Evolutionary conservation across 2,113 vertebrate species (phyloP).

Genomic region (Pluvialis apricaria): DNA sequence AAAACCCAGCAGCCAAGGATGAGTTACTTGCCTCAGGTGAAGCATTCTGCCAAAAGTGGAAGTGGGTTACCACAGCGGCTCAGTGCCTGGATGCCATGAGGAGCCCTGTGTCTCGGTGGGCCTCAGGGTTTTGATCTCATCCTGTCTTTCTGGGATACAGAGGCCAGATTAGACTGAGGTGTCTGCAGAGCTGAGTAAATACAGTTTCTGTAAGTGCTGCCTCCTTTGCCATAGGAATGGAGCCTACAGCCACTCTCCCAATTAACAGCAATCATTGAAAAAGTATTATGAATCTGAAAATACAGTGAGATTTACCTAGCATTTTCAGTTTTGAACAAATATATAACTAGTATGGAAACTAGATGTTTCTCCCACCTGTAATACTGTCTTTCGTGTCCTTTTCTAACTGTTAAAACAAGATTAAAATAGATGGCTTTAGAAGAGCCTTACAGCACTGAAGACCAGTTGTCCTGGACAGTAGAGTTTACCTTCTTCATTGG

Average conservation of each 20-base stretch:
- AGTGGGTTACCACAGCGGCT: neutral
- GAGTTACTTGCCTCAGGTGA: neutral
- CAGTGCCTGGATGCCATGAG: neutral
- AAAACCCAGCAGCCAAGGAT: neutral
- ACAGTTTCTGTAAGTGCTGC: neutral
- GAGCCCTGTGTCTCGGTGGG: neutral
- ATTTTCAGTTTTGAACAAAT: neutral
- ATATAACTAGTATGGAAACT: neutral
- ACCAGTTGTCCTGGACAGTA: neutral
- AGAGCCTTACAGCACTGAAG: neutral
- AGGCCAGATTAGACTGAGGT: neutral
- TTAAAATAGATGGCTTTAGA: neutral
- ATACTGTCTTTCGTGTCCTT: neutral
- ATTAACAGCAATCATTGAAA: neutral
- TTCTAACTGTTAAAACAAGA: neutral
- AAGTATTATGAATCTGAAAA: neutral
- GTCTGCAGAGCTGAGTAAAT: neutral
- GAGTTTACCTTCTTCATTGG: neutral
- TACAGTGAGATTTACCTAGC: neutral
- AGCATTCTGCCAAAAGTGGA: neutral
- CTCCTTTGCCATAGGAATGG: neutral
- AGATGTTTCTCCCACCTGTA: neutral
- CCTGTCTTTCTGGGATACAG: neutral
- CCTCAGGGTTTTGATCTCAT: neutral
- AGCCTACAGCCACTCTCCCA: neutral